Base-by-base conservation (phyloP, 1,140 invertebrate species). In the Sweltsa coloradensis region DNA sequence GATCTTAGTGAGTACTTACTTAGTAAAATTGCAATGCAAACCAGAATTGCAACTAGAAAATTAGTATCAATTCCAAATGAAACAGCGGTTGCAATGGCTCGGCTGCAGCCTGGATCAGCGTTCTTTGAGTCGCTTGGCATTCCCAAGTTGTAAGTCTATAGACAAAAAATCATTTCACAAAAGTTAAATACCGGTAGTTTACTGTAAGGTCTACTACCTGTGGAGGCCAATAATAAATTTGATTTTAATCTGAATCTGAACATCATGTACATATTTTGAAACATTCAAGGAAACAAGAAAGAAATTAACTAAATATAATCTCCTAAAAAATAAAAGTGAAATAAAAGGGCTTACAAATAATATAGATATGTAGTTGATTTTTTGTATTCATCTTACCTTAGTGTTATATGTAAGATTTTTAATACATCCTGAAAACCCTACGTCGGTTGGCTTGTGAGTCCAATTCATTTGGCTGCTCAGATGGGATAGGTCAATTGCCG, bases 361-460 rank as follows among this genome's bases (percentile, higher is more conserved):
- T n/a, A 19, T 9, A 16, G 5, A 37, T 5, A 16, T 37, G 4
- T 37, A 37, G 5, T 37, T 5, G 5, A 37, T 5, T n/a, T 5
- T 5, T n/a, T 37, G 36, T 11, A 37, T 37, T 3, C 5, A 53
- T 67, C 62, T 67, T 62, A 81, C 76, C 59, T 74, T 75, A 52
- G 76, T 76, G 60, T 89, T 88, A 54, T 85, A 81, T 0, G 85
- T 88, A 41, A 91, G 73, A 59, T 90, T 90, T 49, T 77, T 77
- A 49, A 96, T 81, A 61, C 92, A 96, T 1, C 92, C 92, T 36
- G 73, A 67, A 60, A 90, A 93, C 47, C 78, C 74, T 45, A 68
- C 68, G 18, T 68, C 66, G 1, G 72, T 77, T 2, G 86, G 85
- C 19, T 72, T 65, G 56, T 75, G 65, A 34, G 70, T 69, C 82